phyloP scores from a whole-genome alignment of 2,888 invertebrate genomes.

The Uloborus plumipes region DNA sequence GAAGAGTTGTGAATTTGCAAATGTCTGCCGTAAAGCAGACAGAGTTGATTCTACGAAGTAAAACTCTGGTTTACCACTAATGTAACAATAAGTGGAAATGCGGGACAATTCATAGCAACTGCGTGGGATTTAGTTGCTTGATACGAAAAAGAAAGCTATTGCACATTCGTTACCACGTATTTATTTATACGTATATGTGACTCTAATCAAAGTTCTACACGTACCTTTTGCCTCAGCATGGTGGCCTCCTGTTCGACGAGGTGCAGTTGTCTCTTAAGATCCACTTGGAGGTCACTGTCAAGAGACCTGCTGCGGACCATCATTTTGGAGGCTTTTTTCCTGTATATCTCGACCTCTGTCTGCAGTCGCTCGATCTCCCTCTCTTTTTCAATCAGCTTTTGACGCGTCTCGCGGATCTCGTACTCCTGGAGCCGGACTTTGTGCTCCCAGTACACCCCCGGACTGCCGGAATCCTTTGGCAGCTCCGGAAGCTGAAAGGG shows the following conservation, averaged over 20 bases:
- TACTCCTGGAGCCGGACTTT: constrained; percentile 76
- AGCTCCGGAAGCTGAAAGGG: constrained; percentile 56
- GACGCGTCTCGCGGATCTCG: constrained; percentile 81
- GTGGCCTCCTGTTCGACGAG: constrained; percentile 83
- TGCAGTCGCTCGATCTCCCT: constrained; percentile 82
- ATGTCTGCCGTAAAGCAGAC: too few species aligned
- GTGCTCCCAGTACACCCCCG: constrained; percentile 77
- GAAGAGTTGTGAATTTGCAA: too few species aligned
- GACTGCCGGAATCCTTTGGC: constrained; percentile 50
- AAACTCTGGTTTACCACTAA: too few species aligned
- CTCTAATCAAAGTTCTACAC: too few species aligned
- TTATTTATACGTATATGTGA: too few species aligned
- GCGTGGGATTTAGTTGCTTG: too few species aligned
- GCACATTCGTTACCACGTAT: too few species aligned
- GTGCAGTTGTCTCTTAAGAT: constrained; percentile 82
- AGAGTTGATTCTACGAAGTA: too few species aligned
- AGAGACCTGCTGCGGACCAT: constrained; percentile 71
- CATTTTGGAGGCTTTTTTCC: constrained; percentile 68
- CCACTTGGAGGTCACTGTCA: constrained; percentile 73
- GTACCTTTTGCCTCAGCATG: constrained; percentile 77
- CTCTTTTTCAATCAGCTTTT: constrained; percentile 83
- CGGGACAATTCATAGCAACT: too few species aligned
- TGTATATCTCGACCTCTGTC: constrained; percentile 78
- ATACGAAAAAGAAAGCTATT: too few species aligned
- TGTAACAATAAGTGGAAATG: too few species aligned